A percentile compares a stretch with the other conserved stretches of the same genome.
Evolutionary conservation across 2,797 vertebrate genomes (phyloP).

Genomic region (Geotrypetes seraphini): DNA sequence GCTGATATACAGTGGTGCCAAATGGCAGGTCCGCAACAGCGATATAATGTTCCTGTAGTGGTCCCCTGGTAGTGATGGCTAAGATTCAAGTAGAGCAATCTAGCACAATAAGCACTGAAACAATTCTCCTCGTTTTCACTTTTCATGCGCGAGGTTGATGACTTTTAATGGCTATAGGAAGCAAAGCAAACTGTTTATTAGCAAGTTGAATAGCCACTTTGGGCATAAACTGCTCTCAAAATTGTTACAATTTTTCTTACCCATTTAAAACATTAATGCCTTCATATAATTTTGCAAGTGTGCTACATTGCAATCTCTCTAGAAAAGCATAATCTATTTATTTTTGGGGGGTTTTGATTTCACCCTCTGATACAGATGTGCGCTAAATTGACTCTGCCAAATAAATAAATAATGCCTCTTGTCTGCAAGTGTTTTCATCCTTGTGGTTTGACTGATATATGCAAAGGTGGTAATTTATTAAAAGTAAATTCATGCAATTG

Average conservation of each 20-base stretch:
- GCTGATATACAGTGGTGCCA: not conserved
- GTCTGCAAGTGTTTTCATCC: slow-evolving; percentile 86
- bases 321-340: slow-evolving; percentile 51
- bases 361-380: slow-evolving; percentile 64
- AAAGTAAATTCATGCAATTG: slow-evolving; percentile 96
- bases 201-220: slow-evolving; percentile 15
- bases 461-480: slow-evolving; percentile 97
- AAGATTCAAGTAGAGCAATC: not conserved
- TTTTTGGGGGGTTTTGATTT: slow-evolving; percentile 54
- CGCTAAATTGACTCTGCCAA: slow-evolving; percentile 93
- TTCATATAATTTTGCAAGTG: slow-evolving; percentile 52
- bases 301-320: slow-evolving; percentile 52
- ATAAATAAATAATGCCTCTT: slow-evolving; percentile 99
- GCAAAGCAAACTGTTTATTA: slow-evolving; percentile 28
- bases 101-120: not conserved
- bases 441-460: slow-evolving; percentile 94
- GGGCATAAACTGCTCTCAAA: slow-evolving; percentile 20
- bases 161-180: slow-evolving; percentile 29
- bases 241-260: slow-evolving; percentile 46
- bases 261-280: slow-evolving; percentile 50
- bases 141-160: slow-evolving; percentile 4
- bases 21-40: not conserved
- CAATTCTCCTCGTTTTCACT: not conserved
- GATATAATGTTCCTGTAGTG: slow-evolving; percentile 1
- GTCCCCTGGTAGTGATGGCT: not conserved